Base-by-base conservation (phyloP, 2,888 invertebrate species). In the Blastobasis adustella region DNA sequence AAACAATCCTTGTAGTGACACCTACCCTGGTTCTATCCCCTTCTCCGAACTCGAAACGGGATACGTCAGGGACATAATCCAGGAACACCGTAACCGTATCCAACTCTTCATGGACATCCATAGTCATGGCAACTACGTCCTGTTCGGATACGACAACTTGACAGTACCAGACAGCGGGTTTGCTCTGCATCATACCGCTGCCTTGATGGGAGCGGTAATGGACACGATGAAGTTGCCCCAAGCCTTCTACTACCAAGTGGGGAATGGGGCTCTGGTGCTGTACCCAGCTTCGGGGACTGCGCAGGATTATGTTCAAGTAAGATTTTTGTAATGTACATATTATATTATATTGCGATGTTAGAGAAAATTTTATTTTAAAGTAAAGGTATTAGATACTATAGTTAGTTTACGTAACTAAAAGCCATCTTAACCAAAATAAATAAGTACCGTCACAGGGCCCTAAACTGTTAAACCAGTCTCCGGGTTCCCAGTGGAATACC, bases 101-200 rank as follows among this genome's bases (percentile, higher is more conserved):
- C 89, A 91, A 58, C 80, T 93, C 46, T 95, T 93, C 70, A 62
- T 95, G 9, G 91, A 93, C 6, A 79, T 95, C 47, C 95, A 95
- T 73, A 92, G 94, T n/a, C 94, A 90, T 65, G 94, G 94, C 46
- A 86, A 90, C 58, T 91, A 89, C 67, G 67, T 93, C 37, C 57
- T 78, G 1, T 78, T 67, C 48, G 77, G 78, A 0, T 76, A 65
- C 23, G 79, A 77, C 4, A 68, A 54, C 23, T 71, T 72, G 40
- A 68, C 66, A 0, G 66, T 88, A 52, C 91, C 90, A 10, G 69
- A 75, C 0, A 89, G 89, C 54, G 82, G 68, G 42, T 63, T 80
- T 1, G 66, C 72, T 37, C 63, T 90, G 0, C 69, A 81, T 49
- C 49, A 65, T 4, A 54, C 83, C 0, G 89, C 76, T 23, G 64